Conservation (phyloP, 2,113 vertebrate species). For the human (Homo sapiens) region DNA sequence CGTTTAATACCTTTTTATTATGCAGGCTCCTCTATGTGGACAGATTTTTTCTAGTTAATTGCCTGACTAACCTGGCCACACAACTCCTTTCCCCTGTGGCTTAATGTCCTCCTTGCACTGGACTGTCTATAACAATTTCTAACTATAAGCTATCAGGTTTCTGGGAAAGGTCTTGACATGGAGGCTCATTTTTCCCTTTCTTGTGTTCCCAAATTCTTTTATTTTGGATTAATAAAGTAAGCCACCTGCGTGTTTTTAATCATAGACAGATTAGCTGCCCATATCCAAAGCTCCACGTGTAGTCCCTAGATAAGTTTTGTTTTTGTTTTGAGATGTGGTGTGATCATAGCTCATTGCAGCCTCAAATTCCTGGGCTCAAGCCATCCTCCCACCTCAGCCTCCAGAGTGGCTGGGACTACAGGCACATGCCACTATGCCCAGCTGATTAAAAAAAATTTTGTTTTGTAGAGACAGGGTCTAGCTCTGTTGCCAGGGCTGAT, state of each 20-base stretch:
- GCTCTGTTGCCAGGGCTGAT: not conserved
- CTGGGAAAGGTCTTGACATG: not conserved
- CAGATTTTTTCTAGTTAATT: not conserved
- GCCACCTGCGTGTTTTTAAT: not conserved
- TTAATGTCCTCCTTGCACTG: not conserved
- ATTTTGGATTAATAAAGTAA: not conserved
- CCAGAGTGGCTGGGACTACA: not conserved
- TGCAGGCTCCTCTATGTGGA: not conserved
- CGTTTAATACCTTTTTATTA: not conserved
- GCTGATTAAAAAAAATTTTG: not conserved
- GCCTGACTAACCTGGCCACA: not conserved
- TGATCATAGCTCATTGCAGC: not conserved
- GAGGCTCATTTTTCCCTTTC: conserved; percentile 18
- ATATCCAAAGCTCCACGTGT: not conserved
- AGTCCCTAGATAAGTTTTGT: not conserved
- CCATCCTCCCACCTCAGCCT: not conserved
- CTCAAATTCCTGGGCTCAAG: not conserved
- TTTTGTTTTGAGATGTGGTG: not conserved
- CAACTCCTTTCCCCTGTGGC: not conserved
- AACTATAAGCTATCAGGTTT: not conserved
- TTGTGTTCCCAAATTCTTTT: conserved; percentile 13
- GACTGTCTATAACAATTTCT: not conserved
- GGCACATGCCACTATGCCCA: not conserved
- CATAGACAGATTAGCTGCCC: not conserved
- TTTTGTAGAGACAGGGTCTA: not conserved